Evolutionary conservation across 2,113 vertebrate genomes (phyloP), one percentile per base, ranked within the genome.

Genomic region (Microtus montanus): DNA sequence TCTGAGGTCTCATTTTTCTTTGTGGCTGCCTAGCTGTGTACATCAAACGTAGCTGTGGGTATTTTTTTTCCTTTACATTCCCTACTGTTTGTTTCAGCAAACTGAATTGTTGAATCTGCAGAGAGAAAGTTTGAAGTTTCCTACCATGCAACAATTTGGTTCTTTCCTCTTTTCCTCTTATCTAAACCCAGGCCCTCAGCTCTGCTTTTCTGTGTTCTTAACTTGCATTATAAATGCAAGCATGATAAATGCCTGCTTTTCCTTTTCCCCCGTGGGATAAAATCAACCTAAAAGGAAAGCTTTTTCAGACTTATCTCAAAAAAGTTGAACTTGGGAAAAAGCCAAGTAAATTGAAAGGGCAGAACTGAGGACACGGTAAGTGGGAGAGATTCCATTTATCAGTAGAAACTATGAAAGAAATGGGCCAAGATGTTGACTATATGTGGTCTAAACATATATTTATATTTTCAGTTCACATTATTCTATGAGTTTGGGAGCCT

Each of bases 271-370:
- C 54, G 1, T 87, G 71, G 52, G 49, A 35, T 0, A 78, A 68
- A 93, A 92, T 58, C 28, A 92, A n/a, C 20, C 75, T 91, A 83
- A 94, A 94, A 47, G 33, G 22, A 90, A 80, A 95, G n/a, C 4
- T 71, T 28, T 63, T 83, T 94, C 54, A 75, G 35, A 0, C 44
- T 38, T 52, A 77, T 75, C 58, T 94, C 49, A 90, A 95, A 94
- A 14, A 41, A 73, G 35, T 33, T 83, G 19, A 93, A 12, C 22
- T 58, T 93, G 54, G 41, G 20, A 5, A 93, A 96, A 92, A 75
- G 20, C 17, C 28, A 75, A 7, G 6, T 38, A 95, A 83, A 89
- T 70, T 19, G 79, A 87, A 89, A 52, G 35, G 71, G 24, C 7
- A 91, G 35, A 58, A 74, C 13, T 49, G 54, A 24, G 28, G 11